Percentiles rank a stretch among this genome's conserved stretches.
phyloP scores from a whole-genome alignment of 2,113 vertebrate genomes.

The Ictalurus punctatus region DNA sequence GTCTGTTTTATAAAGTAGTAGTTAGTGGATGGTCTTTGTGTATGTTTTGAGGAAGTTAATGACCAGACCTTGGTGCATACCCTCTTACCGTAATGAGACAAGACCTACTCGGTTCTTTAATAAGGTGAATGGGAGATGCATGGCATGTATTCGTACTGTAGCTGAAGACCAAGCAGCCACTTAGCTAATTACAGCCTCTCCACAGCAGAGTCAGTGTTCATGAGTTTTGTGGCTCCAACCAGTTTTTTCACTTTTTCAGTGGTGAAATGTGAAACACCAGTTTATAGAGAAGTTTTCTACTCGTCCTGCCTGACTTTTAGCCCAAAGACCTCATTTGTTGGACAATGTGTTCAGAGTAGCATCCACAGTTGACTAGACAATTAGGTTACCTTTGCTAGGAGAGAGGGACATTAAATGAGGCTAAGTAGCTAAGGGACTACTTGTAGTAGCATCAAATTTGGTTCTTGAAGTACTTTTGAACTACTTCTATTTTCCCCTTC shows the following conservation, averaged over 20 bases:
- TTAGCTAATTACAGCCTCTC: slow-evolving; percentile 63
- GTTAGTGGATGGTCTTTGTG: not conserved
- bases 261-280: not conserved
- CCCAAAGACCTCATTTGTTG: slow-evolving; percentile 11
- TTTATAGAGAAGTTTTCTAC: not conserved
- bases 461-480: slow-evolving; percentile 27
- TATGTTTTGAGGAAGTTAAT: slow-evolving; percentile 11
- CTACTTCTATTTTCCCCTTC: slow-evolving; percentile 10
- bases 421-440: slow-evolving; percentile 36
- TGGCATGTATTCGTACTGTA: slow-evolving; percentile 51
- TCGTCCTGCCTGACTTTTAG: not conserved
- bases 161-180: slow-evolving; percentile 54
- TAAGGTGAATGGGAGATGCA: slow-evolving; percentile 58
- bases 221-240: slow-evolving; percentile 49
- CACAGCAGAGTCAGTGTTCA: slow-evolving; percentile 60
- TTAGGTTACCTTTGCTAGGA: slow-evolving; percentile 38
- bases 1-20: not conserved
- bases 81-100: slow-evolving; percentile 48
- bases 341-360: not conserved
- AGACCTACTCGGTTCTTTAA: slow-evolving; percentile 54
- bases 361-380: slow-evolving; percentile 35
- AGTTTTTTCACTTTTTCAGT: not conserved
- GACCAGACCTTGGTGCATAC: not conserved
- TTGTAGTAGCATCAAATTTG: slow-evolving; percentile 29
- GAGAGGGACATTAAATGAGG: slow-evolving; percentile 41